Evolutionary conservation across 2,888 invertebrate genomes (phyloP).

Genomic region (Himalopsyche japonica): DNA sequence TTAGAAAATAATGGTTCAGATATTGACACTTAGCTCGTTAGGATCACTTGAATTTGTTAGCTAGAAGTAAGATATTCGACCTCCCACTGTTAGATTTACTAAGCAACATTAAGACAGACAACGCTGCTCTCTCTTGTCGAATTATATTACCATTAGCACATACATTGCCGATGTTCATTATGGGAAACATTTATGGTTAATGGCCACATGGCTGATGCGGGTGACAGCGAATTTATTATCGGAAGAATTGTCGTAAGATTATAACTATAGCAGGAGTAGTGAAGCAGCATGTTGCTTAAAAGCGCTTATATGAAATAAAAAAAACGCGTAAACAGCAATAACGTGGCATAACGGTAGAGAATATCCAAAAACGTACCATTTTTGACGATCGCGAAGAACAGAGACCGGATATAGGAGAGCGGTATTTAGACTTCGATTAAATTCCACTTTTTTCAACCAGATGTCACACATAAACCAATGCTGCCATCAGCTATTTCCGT

Average conservation of each 20-base stretch:
- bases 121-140: background rate
- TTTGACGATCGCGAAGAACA: conserved; percentile 20
- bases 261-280: too few species aligned
- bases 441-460: background rate
- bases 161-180: background rate
- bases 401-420: conserved; percentile 22
- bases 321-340: background rate
- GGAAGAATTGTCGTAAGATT: background rate
- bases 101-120: too few species aligned
- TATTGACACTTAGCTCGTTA: too few species aligned
- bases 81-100: too few species aligned
- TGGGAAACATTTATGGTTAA: conserved; percentile 8
- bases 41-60: too few species aligned
- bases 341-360: background rate
- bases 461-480: background rate
- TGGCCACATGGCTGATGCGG: conserved; percentile 24
- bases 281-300: background rate
- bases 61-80: too few species aligned
- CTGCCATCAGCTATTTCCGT: background rate
- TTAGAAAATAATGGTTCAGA: too few species aligned
- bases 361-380: conserved; percentile 24
- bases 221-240: conserved; percentile 3
- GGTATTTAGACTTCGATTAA: background rate
- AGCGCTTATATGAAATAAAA: background rate
- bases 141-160: background rate